These are phyloP conservation scores for Ctenodactylus gundi DNA, from an alignment of 2,113 vertebrate species.

Conservation along the genomic window DNA sequence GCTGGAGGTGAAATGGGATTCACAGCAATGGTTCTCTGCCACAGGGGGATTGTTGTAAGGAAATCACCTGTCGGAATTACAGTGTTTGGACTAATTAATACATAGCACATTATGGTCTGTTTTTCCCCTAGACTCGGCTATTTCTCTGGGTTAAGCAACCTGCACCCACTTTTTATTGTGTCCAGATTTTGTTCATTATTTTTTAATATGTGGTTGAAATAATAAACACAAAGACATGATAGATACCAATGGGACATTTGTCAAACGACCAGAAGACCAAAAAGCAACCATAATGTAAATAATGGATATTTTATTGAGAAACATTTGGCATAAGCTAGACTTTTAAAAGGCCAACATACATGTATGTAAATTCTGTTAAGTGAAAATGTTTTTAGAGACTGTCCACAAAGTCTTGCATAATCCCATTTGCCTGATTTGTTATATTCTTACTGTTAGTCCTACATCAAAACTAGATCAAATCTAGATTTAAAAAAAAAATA, in stretches of 20 bases:
- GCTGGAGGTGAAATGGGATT: not conserved
- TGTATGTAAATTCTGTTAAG: constrained; percentile 48
- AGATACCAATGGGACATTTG: not conserved
- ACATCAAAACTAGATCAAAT: constrained; percentile 56
- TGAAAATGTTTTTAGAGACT: constrained; percentile 54
- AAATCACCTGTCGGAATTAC: not conserved
- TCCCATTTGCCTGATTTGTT: constrained; percentile 51
- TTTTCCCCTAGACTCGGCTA: not conserved
- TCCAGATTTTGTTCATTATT: constrained; percentile 16
- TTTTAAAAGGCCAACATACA: constrained; percentile 38
- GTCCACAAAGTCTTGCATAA: constrained; percentile 55
- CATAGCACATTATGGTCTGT: not conserved
- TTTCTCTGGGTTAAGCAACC: not conserved
- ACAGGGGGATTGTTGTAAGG: not conserved
- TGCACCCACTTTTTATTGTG: not conserved
- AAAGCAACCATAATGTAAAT: constrained; percentile 43
- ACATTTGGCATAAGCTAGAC: constrained; percentile 7
- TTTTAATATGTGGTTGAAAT: constrained; percentile 34
- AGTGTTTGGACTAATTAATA: not conserved
- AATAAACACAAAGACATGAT: constrained; percentile 13
- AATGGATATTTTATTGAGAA: constrained; percentile 47
- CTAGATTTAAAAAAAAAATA: constrained; percentile 13
- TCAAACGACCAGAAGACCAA: constrained; percentile 53
- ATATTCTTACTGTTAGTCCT: constrained; percentile 39
- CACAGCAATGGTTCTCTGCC: not conserved